phyloP scores from a whole-genome alignment of 2,113 vertebrate genomes.

The Myrmecophaga tridactyla region DNA sequence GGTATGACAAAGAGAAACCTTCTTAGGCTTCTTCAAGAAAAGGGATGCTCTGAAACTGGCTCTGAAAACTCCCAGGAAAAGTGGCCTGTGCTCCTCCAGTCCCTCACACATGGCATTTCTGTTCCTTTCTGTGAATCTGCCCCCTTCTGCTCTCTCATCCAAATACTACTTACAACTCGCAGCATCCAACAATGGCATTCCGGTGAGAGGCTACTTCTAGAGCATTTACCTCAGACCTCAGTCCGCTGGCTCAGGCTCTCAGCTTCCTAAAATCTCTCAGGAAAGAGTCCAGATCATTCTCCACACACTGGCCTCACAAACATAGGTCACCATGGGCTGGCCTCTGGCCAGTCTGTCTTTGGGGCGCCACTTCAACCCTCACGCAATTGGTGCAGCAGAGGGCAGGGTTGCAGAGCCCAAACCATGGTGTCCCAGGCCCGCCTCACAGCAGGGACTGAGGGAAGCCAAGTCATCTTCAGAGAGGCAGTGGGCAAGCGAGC shows the following conservation, averaged over 20 bases:
- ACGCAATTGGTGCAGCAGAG: not conserved
- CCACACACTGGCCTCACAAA: not conserved
- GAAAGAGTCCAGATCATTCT: not conserved
- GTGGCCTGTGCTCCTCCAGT: rapidly evolving
- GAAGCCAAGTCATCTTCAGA: not conserved
- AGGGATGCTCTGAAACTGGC: rapidly evolving
- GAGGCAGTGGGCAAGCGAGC: too few relatives aligned
- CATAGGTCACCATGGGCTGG: rapidly evolving
- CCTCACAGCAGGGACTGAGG: not conserved
- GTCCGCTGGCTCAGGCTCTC: too few relatives aligned
- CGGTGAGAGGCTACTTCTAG: not conserved
- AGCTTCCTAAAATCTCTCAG: not conserved
- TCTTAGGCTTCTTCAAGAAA: not conserved
- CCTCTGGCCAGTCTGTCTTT: rapidly evolving
- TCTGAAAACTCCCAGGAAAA: rapidly evolving
- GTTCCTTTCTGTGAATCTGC: rapidly evolving
- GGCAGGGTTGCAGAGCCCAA: rapidly evolving
- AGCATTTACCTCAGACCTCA: not conserved
- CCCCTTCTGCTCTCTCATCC: not conserved
- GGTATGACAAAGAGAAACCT: too few relatives aligned
- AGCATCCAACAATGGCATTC: not conserved
- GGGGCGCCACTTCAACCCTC: rapidly evolving
- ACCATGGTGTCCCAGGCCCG: not conserved
- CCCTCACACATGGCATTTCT: rapidly evolving
- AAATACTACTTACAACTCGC: rapidly evolving